A percentile compares a stretch with the other conserved stretches of the same genome.
These are phyloP conservation scores for Phaethon lepturus DNA, from an alignment of 2,113 vertebrate genomes.

Conservation along the genomic window DNA sequence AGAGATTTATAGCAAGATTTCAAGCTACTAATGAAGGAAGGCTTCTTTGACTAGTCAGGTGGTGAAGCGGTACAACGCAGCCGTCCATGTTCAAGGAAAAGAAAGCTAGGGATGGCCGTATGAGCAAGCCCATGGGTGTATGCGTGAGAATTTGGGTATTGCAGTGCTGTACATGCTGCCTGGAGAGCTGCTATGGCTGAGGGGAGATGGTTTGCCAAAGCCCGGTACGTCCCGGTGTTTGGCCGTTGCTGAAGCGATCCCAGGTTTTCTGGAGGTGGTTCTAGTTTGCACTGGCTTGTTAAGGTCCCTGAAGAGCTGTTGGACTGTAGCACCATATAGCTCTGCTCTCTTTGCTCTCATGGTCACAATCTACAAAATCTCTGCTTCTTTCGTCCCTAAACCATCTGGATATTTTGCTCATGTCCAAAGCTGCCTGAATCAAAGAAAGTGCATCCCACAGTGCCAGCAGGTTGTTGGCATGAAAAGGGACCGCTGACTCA, in stretches of 20 bases:
- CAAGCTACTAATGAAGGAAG: background rate
- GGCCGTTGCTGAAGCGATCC: background rate
- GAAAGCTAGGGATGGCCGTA: background rate
- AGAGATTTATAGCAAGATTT: background rate
- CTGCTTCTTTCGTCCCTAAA: background rate
- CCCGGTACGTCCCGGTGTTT: background rate
- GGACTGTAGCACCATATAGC: background rate
- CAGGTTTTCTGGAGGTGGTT: background rate
- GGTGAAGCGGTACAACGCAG: background rate
- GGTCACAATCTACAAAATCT: fast-evolving
- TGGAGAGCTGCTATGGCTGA: background rate
- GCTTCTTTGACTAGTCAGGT: background rate
- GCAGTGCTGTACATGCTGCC: fast-evolving
- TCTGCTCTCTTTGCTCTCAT: background rate
- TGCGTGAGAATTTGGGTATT: background rate
- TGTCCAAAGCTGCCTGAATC: background rate
- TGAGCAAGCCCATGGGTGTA: fast-evolving
- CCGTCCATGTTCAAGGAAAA: background rate
- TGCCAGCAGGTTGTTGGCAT: background rate
- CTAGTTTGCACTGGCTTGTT: background rate
- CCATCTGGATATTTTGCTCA: background rate
- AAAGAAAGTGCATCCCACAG: background rate
- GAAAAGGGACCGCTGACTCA: background rate
- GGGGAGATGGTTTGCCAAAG: background rate
- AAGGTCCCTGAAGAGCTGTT: background rate